Percentiles rank a stretch among this genome's conserved stretches.
Conservation (phyloP, 2,888 invertebrate species). For the Caenorhabditis sp. region DNA sequence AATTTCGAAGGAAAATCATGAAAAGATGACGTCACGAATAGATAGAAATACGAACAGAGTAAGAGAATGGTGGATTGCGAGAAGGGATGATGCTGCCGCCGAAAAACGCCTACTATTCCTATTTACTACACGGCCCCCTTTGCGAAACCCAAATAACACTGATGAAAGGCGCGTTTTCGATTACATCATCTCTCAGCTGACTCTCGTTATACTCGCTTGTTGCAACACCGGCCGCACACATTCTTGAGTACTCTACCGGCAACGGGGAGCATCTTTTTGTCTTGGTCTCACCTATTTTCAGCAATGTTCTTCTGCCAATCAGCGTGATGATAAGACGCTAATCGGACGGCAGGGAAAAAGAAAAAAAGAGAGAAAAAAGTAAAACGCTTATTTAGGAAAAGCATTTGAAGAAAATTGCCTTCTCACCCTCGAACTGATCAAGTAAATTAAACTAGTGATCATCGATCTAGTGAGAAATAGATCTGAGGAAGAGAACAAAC, state of each 20-base stretch:
- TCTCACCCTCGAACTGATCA: too few relatives aligned
- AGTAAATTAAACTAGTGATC: not conserved
- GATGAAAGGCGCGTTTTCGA: conserved; percentile 41
- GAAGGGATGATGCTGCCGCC: not conserved
- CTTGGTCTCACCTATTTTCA: not conserved
- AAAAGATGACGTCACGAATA: not conserved
- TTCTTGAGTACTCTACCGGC: conserved; percentile 14
- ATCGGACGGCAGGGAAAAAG: too few relatives aligned
- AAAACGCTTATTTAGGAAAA: too few relatives aligned
- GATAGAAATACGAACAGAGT: not conserved
- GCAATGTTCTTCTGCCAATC: conserved; percentile 6
- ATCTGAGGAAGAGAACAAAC: not conserved
- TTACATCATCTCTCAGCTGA: conserved; percentile 60
- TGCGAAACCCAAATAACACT: conserved; percentile 35
- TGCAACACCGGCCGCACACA: conserved; percentile 28
- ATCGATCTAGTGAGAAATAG: not conserved
- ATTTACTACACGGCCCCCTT: conserved; percentile 2
- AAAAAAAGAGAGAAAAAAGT: too few relatives aligned
- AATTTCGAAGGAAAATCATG: conserved; percentile 3
- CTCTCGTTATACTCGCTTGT: conserved; percentile 45
- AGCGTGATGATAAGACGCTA: not conserved
- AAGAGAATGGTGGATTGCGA: not conserved
- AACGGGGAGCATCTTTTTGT: not conserved
- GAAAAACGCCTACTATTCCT: conserved; percentile 11
- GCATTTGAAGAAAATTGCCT: too few relatives aligned